Conservation (phyloP, 2,113 vertebrate genomes). For the Ammodytes marinus region DNA sequence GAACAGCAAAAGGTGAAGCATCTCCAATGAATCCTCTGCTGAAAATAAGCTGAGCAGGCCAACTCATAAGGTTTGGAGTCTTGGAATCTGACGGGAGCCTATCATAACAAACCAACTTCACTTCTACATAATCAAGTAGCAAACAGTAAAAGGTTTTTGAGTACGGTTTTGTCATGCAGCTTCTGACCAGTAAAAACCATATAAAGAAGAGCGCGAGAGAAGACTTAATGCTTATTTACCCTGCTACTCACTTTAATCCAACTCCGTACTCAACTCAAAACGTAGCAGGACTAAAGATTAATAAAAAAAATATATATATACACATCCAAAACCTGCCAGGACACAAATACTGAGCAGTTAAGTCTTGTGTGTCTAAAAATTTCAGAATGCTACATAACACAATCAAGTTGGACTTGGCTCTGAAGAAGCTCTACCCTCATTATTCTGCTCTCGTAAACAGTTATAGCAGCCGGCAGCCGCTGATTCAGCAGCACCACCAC, state of each 20-base stretch:
- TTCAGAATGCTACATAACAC: neutral
- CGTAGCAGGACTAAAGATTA: neutral
- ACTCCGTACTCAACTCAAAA: neutral
- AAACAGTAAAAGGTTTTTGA: neutral
- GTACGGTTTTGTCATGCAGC: neutral
- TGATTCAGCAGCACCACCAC: slow-evolving; percentile 63
- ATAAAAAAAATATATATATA: neutral
- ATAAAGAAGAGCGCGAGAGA: neutral
- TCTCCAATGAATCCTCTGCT: neutral
- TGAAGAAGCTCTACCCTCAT: slow-evolving; percentile 14
- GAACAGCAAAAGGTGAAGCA: neutral
- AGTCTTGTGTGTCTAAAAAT: neutral
- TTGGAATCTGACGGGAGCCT: neutral
- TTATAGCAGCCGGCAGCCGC: slow-evolving; percentile 41
- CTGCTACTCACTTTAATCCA: neutral
- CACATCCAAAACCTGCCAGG: neutral
- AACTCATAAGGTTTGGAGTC: neutral
- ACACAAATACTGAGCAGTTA: neutral
- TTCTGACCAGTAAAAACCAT: neutral
- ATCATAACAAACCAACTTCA: neutral
- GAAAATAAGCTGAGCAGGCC: slow-evolving; percentile 13
- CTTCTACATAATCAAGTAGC: neutral
- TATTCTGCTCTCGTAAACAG: slow-evolving; percentile 40
- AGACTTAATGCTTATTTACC: neutral
- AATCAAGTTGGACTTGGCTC: slow-evolving; percentile 35